These are phyloP conservation scores for Amblyjoppa proteus DNA, from an alignment of 2,888 invertebrate genomes.

Conservation along the genomic window DNA sequence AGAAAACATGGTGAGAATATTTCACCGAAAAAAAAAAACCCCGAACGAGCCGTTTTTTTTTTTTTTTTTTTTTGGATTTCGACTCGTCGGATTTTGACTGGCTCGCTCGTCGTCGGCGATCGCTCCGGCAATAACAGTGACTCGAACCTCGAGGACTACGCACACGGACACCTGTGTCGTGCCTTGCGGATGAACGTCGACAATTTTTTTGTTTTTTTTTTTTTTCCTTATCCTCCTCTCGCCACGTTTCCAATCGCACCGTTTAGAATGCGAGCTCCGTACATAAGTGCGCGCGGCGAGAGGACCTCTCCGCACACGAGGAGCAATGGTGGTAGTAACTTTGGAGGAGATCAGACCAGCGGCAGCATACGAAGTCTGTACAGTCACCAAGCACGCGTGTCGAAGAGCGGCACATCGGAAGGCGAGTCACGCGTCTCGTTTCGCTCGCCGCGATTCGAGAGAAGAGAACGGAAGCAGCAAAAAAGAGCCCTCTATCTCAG, in stretches of 20 bases:
- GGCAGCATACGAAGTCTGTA: slow-evolving; percentile 8
- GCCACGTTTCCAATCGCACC: slow-evolving; percentile 5
- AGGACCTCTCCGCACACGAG: slow-evolving; percentile 9
- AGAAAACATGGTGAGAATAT: neutral
- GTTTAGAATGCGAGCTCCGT: slow-evolving; percentile 17
- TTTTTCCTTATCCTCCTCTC: neutral
- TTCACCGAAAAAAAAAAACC: too few relatives aligned
- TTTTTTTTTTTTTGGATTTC: neutral
- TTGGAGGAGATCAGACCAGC: neutral
- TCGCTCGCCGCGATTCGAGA: slow-evolving; percentile 68
- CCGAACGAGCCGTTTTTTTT: neutral
- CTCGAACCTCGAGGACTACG: neutral
- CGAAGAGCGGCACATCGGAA: slow-evolving; percentile 70
- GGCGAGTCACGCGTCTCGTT: slow-evolving; percentile 76
- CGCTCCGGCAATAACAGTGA: neutral
- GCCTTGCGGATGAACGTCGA: neutral
- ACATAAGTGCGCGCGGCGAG: slow-evolving; percentile 7
- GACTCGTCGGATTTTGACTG: neutral
- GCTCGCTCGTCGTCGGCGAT: neutral
- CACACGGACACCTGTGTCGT: slow-evolving; percentile 11
- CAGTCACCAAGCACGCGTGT: slow-evolving; percentile 32
- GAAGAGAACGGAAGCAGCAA: slow-evolving; percentile 71
- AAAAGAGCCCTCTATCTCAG: slow-evolving; percentile 55
- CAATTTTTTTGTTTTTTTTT: slow-evolving; percentile 4
- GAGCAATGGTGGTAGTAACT: neutral